Evolutionary conservation across 2,113 vertebrate genomes (phyloP), one percentile per base, ranked within the genome.

Genomic region (Ranitomeya variabilis): DNA sequence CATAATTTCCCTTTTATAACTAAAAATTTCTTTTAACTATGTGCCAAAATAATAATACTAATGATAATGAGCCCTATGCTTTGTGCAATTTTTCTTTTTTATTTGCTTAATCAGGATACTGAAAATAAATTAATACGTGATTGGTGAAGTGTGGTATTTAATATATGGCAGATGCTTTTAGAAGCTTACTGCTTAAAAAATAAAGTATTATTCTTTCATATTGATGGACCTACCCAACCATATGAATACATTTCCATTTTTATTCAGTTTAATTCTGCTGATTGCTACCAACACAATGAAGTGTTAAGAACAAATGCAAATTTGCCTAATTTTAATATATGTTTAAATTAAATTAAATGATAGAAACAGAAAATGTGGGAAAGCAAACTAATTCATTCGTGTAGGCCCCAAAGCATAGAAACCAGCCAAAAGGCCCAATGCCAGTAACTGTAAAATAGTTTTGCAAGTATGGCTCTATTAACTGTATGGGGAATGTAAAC

Each of bases 221-320:
- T 83, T 88, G 80, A 88, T 88, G 45, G 80, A 52, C 59, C 59
- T 83, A 89, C 69, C 59, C 87, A 89, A 67, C 57, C 87, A 89
- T 84, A 77, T 57, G 55, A 84, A 84, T 89, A 89, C 87, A 84
- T 89, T 83, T 78, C 45, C 71, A 84, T 89, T 89, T 88, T 84
- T 89, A 78, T 89, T 73, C 60, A 78, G 59, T 89, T 89, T 89
- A 84, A 89, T 89, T 84, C 18, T 89, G 81, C 60, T 89, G 87
- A 84, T 78, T 77, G 73, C 87, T 78, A 66, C 59, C 73, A 89
- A 78, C 45, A 84, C 87, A 84, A 74, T 84, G n/a, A 89, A 83
- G 87, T 83, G 71, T 64, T 64, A 59, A 84, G 62, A 78, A 84
- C 51, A 84, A 84, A 89, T 89, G 71, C 87, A 84, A 78, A 84